Evolutionary conservation across 2,888 invertebrate species (phyloP).

Genomic region (Drosophila rellima): DNA sequence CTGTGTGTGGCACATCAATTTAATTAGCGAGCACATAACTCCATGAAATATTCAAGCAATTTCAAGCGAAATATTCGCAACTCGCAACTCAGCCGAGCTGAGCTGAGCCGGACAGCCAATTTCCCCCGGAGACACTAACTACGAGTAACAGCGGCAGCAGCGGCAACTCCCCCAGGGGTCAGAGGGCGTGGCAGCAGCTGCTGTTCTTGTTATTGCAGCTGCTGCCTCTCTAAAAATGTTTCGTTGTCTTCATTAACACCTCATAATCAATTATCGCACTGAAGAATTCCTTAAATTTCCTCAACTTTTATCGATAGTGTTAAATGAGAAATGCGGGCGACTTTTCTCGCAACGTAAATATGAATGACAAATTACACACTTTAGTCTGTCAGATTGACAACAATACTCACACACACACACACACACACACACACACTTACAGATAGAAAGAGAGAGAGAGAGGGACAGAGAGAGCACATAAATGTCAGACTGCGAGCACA

Average conservation of each 20-base stretch:
- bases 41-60: constrained; percentile 80
- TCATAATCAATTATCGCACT: constrained; percentile 59
- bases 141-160: neutral
- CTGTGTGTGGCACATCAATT: constrained; percentile 76
- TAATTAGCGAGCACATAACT: constrained; percentile 80
- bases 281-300: constrained; percentile 23
- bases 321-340: neutral
- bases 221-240: constrained; percentile 22
- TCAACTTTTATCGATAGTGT: constrained; percentile 3
- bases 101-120: constrained; percentile 57
- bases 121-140: constrained; percentile 33
- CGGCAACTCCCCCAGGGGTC: neutral
- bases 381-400: constrained; percentile 73
- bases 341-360: constrained; percentile 54
- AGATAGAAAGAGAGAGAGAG: constrained; percentile 14
- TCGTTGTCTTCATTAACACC: constrained; percentile 64
- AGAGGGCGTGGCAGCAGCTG: neutral
- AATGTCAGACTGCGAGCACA: constrained; percentile 36
- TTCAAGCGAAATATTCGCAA: constrained; percentile 69
- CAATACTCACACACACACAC: constrained; percentile 36
- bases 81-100: constrained; percentile 21
- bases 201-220: too few species aligned
- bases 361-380: constrained; percentile 80
- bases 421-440: constrained; percentile 24
- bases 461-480: constrained; percentile 17